These are phyloP conservation scores for Nomada flava DNA, from an alignment of 2,888 invertebrate genomes.

Conservation along the genomic window DNA sequence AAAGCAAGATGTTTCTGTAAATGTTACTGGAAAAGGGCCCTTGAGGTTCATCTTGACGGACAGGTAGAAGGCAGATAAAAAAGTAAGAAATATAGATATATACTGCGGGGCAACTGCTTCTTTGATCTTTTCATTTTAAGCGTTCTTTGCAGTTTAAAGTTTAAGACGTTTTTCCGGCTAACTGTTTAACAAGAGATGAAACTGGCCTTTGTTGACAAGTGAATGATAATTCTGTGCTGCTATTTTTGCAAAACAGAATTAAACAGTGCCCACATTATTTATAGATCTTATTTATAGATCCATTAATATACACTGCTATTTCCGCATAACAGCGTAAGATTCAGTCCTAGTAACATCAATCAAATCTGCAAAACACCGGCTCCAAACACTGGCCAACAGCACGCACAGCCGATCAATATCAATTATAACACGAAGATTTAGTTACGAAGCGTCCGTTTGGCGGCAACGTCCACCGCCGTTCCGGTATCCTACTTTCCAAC, in stretches of 20 bases:
- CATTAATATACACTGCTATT: no score
- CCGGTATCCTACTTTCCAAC: constrained; percentile 1
- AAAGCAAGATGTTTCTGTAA: constrained; percentile 2
- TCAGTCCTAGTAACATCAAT: background rate
- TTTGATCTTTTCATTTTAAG: no score
- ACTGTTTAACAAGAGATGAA: no score
- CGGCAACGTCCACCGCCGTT: background rate
- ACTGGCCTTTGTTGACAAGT: no score
- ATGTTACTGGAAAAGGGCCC: background rate
- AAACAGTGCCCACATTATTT: no score
- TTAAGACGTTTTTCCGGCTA: no score
- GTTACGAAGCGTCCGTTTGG: background rate
- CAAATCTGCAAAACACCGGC: background rate
- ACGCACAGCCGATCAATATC: constrained; percentile 15
- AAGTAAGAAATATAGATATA: background rate
- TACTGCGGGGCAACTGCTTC: no score
- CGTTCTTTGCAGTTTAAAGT: no score
- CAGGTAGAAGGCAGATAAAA: no score
- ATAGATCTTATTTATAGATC: no score
- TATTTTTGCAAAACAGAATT: no score
- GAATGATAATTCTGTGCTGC: no score
- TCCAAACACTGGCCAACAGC: background rate
- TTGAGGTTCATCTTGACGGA: background rate
- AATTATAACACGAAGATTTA: constrained; percentile 9
- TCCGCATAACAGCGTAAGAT: background rate